Conservation (phyloP, 2,797 vertebrate genomes). For the Buphagus erythrorhynchus region DNA sequence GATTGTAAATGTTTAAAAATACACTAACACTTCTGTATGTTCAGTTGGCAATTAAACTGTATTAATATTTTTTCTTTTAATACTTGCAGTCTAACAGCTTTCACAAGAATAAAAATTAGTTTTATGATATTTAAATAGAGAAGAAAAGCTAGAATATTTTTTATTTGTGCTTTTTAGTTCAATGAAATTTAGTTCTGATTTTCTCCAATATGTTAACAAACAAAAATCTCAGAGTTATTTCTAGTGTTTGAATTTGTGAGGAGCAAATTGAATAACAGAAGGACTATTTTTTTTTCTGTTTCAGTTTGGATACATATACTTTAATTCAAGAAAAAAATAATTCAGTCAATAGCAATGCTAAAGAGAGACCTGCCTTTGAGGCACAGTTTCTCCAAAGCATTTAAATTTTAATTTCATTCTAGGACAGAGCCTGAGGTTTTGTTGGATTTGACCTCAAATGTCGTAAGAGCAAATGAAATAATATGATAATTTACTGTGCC, state of each 20-base stretch:
- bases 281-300: background rate
- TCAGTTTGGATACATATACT: background rate
- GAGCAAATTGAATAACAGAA: background rate
- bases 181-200: background rate
- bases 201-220: background rate
- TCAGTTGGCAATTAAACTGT: background rate
- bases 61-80: background rate
- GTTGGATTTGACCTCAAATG: background rate
- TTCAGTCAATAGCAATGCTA: background rate
- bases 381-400: background rate
- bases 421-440: background rate
- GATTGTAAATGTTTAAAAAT: constrained; percentile 21
- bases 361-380: background rate
- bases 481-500: background rate
- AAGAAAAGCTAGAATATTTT: background rate
- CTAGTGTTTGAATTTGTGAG: background rate
- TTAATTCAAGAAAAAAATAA: background rate
- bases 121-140: background rate
- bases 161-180: background rate
- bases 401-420: constrained; percentile 2
- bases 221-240: background rate
- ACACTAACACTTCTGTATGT: background rate
- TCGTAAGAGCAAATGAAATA: background rate
- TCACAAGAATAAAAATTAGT: background rate
- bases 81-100: background rate